Evolutionary conservation across 2,888 invertebrate species (phyloP).

Genomic region (Hypercompe scribonia): DNA sequence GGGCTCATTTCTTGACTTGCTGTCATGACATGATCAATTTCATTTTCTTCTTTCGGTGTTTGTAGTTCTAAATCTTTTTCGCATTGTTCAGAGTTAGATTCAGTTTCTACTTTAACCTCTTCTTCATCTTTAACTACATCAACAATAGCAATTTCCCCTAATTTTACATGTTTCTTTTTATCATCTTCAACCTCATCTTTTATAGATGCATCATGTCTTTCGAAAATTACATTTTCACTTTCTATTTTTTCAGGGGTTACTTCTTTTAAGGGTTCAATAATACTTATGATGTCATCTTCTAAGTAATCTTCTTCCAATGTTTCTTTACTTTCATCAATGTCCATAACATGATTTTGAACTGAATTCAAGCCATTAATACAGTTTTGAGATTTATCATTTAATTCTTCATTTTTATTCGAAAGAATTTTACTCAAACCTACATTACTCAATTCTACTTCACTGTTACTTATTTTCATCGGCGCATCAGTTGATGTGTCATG

Average conservation of each 20-base stretch:
- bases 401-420: slow-evolving; percentile 9
- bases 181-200: background rate
- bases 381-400: slow-evolving; percentile 27
- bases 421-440: slow-evolving; percentile 17
- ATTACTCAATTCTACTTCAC: slow-evolving; percentile 24
- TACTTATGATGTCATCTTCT: slow-evolving; percentile 29
- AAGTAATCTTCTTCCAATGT: slow-evolving; percentile 31
- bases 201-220: slow-evolving; percentile 14
- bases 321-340: slow-evolving; percentile 27
- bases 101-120: slow-evolving; percentile 13
- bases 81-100: background rate
- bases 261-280: slow-evolving; percentile 11
- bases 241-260: slow-evolving; percentile 8
- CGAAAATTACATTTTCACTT: slow-evolving; percentile 2
- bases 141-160: background rate
- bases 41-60: background rate
- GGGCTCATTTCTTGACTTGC: background rate
- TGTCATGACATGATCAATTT: background rate
- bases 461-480: slow-evolving; percentile 31
- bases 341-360: slow-evolving; percentile 29
- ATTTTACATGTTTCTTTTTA: background rate
- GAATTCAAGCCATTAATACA: slow-evolving; percentile 15
- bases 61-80: background rate
- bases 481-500: slow-evolving; percentile 23
- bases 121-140: slow-evolving; percentile 11